A percentile compares a stretch with the other conserved stretches of the same genome.
phyloP scores from a whole-genome alignment of 35 echinoderm and acorn worm genomes.

The Diadema setosum region DNA sequence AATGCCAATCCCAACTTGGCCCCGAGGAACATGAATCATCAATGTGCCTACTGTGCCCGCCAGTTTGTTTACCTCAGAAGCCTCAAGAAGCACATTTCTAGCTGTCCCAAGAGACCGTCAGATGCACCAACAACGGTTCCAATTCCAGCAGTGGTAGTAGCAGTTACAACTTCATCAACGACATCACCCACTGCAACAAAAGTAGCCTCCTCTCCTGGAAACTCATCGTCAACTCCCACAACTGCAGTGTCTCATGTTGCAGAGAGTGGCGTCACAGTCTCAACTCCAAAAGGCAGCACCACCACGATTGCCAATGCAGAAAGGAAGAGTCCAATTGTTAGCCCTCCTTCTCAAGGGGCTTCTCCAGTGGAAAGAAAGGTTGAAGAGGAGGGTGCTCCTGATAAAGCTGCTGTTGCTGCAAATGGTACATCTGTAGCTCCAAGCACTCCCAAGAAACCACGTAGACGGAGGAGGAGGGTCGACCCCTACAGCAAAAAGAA shows the following conservation, averaged over 20 bases:
- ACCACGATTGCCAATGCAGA: not conserved
- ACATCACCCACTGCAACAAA: not conserved
- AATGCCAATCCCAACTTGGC: slow-evolving; percentile 16
- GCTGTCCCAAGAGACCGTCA: slow-evolving; percentile 30
- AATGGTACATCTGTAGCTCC: not conserved
- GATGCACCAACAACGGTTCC: slow-evolving; percentile 15
- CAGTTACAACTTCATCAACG: not conserved
- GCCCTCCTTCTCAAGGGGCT: not conserved
- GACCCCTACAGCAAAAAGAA: not conserved
- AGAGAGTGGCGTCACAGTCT: not conserved
- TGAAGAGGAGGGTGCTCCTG: not conserved
- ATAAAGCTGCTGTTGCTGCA: not conserved
- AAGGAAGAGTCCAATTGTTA: not conserved
- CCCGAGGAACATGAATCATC: slow-evolving; percentile 41
- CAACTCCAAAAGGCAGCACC: not conserved
- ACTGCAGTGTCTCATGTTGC: not conserved
- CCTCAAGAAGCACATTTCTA: slow-evolving; percentile 79
- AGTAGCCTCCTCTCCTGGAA: not conserved
- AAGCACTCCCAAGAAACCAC: not conserved
- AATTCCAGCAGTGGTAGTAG: slow-evolving; percentile 1
- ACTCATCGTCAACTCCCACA: not conserved
- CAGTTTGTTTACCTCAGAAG: slow-evolving; percentile 90
- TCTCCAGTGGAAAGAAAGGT: not conserved
- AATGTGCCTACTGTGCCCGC: slow-evolving; percentile 81
- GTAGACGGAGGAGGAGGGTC: not conserved